Base-by-base conservation (phyloP, 1,140 invertebrate genomes). In the Tetragonula clypearis region DNA sequence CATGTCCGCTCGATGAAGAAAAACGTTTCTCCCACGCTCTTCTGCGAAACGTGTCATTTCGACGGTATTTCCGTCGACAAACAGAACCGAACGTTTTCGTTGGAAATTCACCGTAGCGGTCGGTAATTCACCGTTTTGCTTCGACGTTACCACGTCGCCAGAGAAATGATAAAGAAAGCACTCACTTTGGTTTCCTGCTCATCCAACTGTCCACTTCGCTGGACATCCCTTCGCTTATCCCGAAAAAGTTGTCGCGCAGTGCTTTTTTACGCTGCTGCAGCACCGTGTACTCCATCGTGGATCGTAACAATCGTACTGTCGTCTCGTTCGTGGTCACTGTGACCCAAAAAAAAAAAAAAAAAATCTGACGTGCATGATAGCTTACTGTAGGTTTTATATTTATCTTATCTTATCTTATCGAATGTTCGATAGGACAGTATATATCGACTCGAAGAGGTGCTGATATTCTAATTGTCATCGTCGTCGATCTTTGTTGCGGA, bases 151-250 rank as follows among this genome's bases (percentile, higher is more conserved):
- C 74, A 23, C n/a, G n/a, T 15, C 35, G 41, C 5, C 55, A 23
- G 11, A 23, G 75, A 76, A 77, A 62, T 56, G 73, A 69, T 41
- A 21, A 84, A 82, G 41, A 21, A 86, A 82, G 41, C 58, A 87
- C 88, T 91, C 79, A 91, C 90, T 85, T 91, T 85, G 87, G 58
- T 78, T 86, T 86, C 26, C 53, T 75, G 60, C 85, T 86, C 53
- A 66, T 62, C 82, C 82, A 84, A 78, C 84, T 86, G 69, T 91
- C 90, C 68, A 84, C 77, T 41, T 65, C n/a, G 14, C 1, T 5
- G 14, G 14, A 23, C 12, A 0, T 5, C 0, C 5, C n/a, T n/a
- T 2, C 11, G n/a, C 12, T n/a, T 62, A 11, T 23, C 12, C 1
- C 60, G 14, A 62, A 62, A n/a, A 62, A 62, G 11, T 23, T 23